phyloP scores from a whole-genome alignment of 2,888 invertebrate species.

The Acleris literana region DNA sequence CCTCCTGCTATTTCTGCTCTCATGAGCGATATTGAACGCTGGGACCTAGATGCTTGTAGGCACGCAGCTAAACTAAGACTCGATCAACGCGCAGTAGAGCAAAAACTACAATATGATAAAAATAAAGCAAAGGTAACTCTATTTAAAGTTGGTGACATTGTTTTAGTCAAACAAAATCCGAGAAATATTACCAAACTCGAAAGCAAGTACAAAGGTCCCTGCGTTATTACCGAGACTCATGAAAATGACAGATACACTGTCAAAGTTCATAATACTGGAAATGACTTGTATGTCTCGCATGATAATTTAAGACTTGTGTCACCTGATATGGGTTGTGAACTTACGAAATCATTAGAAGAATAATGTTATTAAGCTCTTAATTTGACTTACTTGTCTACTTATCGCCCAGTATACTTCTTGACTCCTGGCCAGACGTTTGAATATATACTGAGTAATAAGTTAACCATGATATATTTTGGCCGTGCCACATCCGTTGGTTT shows the following conservation, averaged over 20 bases:
- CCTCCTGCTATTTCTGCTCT: no score
- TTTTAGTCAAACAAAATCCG: conserved; percentile 30
- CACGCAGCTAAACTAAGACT: conserved; percentile 23
- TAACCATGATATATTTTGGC: background rate
- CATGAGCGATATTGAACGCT: no score
- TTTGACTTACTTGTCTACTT: background rate
- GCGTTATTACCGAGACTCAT: conserved; percentile 28
- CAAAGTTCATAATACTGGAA: conserved; percentile 13
- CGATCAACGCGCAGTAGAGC: conserved; percentile 6
- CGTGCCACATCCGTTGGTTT: background rate
- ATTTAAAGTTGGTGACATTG: conserved; percentile 32
- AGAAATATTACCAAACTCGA: conserved; percentile 35
- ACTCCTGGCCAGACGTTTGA: background rate
- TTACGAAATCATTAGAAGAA: conserved; percentile 1
- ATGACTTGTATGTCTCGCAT: conserved; percentile 18
- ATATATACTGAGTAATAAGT: background rate
- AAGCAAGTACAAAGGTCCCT: conserved; percentile 37
- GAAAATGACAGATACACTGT: conserved; percentile 38
- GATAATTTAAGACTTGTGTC: conserved; percentile 15
- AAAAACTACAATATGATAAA: conserved; percentile 31
- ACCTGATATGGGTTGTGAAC: background rate
- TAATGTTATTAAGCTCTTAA: background rate
- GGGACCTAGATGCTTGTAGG: no score
- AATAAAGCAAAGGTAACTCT: conserved; percentile 35
- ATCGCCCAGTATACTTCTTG: background rate